A percentile compares a stretch with the other conserved stretches of the same genome.
These are phyloP conservation scores for Trachymyrmex septentrionalis DNA, from an alignment of 1,140 invertebrate genomes.

Conservation along the genomic window DNA sequence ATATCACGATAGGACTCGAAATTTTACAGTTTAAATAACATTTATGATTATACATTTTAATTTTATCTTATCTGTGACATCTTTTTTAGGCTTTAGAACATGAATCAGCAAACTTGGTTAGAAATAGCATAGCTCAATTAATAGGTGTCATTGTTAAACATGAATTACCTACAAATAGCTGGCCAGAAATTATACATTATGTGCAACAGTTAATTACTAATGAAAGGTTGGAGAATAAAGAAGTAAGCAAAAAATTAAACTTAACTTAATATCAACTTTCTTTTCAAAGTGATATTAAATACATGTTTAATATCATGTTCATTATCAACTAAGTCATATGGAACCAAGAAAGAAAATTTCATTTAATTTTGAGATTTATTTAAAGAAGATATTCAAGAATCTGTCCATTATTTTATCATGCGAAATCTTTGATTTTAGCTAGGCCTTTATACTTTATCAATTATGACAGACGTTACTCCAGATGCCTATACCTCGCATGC, in stretches of 20 bases:
- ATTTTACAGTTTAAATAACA: not conserved
- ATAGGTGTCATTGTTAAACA: conserved; percentile 91
- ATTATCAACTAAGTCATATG: not conserved
- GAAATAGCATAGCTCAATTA: conserved; percentile 89
- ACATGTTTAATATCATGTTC: not conserved
- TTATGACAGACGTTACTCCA: conserved; percentile 89
- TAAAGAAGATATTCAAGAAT: conserved; percentile 2
- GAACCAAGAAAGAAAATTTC: not conserved
- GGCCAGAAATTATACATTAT: conserved; percentile 91
- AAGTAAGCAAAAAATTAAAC: conserved; percentile 84
- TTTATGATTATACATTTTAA: conserved; percentile 4
- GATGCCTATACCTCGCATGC: conserved; percentile 88
- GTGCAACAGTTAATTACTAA: conserved; percentile 88
- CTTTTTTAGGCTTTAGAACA: conserved; percentile 87
- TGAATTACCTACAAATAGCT: conserved; percentile 89
- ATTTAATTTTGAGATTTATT: conserved; percentile 12
- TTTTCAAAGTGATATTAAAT: conserved; percentile 15
- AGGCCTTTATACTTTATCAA: conserved; percentile 89
- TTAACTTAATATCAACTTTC: conserved; percentile 11
- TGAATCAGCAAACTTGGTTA: conserved; percentile 89
- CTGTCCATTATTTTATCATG: conserved; percentile 52
- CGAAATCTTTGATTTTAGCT: conserved; percentile 84
- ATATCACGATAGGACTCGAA: conserved; percentile 16
- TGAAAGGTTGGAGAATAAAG: conserved; percentile 87
- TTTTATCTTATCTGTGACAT: not conserved